These are phyloP conservation scores for Phenganax marumi DNA, from an alignment of 92 coral and sea anemone genomes.

Conservation along the genomic window DNA sequence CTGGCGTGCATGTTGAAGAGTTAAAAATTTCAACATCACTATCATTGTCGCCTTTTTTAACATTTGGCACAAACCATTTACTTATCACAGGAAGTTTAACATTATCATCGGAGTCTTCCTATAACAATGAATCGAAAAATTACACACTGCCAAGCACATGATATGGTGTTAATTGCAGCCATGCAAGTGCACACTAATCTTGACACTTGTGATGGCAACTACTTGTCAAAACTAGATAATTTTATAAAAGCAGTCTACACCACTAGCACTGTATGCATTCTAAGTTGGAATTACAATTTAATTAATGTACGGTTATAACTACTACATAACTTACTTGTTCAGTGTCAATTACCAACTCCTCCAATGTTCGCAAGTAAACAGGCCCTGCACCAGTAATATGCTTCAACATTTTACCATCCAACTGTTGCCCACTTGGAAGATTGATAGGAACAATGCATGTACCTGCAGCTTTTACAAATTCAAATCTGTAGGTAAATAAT, in stretches of 20 bases:
- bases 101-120: not conserved
- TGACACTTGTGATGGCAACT: too few relatives aligned
- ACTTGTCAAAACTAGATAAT: too few relatives aligned
- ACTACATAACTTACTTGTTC: slow-evolving; percentile 5
- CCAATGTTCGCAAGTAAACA: slow-evolving; percentile 22
- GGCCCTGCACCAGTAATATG: slow-evolving; percentile 14
- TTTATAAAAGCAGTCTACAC: too few relatives aligned
- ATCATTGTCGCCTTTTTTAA: not conserved
- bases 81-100: not conserved
- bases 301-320: not conserved
- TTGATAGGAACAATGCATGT: slow-evolving; percentile 19
- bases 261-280: too few relatives aligned
- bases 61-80: not conserved
- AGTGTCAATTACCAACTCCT: slow-evolving; percentile 1
- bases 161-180: too few relatives aligned
- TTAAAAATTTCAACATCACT: not conserved
- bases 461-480: slow-evolving; percentile 18
- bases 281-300: not conserved
- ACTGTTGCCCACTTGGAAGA: slow-evolving; percentile 12
- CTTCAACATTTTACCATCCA: slow-evolving; percentile 26
- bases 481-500: too few relatives aligned
- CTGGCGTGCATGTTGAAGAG: not conserved
- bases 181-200: too few relatives aligned
- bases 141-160: not conserved
- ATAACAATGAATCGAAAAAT: not conserved